Conservation (phyloP, 92 coral and sea anemone genomes). For the Pocillopora meandrina region DNA sequence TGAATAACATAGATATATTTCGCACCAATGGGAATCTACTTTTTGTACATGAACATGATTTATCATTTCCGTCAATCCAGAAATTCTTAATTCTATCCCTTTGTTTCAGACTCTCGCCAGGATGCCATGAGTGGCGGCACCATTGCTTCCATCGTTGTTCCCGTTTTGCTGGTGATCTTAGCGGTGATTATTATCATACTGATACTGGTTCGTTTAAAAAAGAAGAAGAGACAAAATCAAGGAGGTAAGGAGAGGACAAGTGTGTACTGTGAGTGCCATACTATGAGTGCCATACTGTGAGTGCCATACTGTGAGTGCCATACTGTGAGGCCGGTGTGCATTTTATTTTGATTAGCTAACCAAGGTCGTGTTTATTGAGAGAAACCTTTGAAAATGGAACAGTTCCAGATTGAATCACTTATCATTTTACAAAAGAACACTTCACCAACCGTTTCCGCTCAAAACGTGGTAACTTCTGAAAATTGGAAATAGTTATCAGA, state of each 20-base stretch:
- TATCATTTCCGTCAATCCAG: no score
- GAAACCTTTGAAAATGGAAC: no score
- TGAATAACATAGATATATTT: no score
- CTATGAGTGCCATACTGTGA: not conserved
- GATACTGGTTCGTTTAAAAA: slow-evolving; percentile 23
- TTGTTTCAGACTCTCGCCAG: not conserved
- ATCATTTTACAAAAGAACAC: no score
- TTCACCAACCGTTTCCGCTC: no score
- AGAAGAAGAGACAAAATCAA: slow-evolving; percentile 36
- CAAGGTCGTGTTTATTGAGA: no score
- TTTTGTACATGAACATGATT: not conserved
- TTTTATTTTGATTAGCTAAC: no score
- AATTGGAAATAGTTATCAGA: no score
- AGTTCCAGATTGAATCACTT: no score
- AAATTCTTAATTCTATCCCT: not conserved
- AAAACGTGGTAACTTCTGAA: no score
- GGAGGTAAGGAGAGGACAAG: slow-evolving; percentile 41
- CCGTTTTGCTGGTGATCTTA: slow-evolving; percentile 28
- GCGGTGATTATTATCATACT: slow-evolving; percentile 13
- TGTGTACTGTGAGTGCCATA: not conserved
- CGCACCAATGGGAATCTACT: not conserved
- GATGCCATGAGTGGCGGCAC: slow-evolving; percentile 45
- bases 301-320: not conserved
- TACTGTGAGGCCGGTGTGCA: no score
- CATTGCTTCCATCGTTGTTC: slow-evolving; percentile 56